These are phyloP conservation scores for Drosophila anomalata DNA, from an alignment of 2,888 invertebrate species.

Conservation along the genomic window DNA sequence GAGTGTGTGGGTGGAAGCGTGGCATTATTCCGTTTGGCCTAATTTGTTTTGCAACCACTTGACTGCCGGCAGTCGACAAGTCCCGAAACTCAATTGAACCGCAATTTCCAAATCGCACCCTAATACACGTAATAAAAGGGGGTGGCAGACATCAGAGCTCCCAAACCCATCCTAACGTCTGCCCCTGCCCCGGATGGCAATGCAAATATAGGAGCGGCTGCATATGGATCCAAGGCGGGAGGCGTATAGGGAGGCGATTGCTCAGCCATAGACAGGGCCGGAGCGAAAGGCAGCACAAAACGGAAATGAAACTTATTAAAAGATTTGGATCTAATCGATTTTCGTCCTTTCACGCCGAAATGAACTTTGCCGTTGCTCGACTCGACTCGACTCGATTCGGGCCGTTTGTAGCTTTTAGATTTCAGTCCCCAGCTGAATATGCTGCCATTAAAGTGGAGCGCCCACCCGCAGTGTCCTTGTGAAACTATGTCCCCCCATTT, in stretches of 20 bases:
- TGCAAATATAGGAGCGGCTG: constrained; percentile 67
- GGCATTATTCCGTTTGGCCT: constrained; percentile 64
- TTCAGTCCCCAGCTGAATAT: constrained; percentile 11
- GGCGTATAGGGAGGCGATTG: neutral
- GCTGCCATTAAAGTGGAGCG: constrained; percentile 51
- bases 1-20: constrained; percentile 3
- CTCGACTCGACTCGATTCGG: neutral
- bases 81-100: constrained; percentile 55
- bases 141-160: constrained; percentile 4
- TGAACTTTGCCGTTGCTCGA: constrained; percentile 61
- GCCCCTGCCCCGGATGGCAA: constrained; percentile 47
- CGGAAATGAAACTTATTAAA: constrained; percentile 82
- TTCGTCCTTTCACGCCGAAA: constrained; percentile 70
- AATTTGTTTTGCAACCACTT: constrained; percentile 67
- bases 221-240: constrained; percentile 22
- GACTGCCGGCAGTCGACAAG: constrained; percentile 55
- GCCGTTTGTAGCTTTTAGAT: constrained; percentile 27
- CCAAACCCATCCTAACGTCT: constrained; percentile 12
- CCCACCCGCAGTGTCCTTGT: neutral
- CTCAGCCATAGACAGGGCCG: constrained; percentile 51
- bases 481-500: constrained; percentile 13
- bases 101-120: constrained; percentile 61
- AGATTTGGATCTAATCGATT: constrained; percentile 82
- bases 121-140: constrained; percentile 65
- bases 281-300: constrained; percentile 72